These are phyloP conservation scores for Drosophila kanapiae DNA, from an alignment of 1,140 invertebrate species.

Conservation along the genomic window DNA sequence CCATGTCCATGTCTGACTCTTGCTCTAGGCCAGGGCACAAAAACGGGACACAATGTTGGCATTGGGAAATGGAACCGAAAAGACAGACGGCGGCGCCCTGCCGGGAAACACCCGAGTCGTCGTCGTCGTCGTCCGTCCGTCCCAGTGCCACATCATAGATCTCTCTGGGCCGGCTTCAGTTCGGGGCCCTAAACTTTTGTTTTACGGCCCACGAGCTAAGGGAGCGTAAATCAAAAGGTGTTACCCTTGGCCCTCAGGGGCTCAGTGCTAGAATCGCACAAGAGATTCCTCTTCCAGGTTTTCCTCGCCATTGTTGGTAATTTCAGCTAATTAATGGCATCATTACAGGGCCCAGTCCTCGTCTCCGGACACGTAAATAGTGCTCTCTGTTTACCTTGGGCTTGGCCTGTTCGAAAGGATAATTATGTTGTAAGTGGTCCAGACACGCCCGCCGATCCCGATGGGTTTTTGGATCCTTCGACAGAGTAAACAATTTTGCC, in stretches of 20 bases:
- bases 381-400: constrained; percentile 32
- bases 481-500: constrained; percentile 27
- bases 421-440: constrained; percentile 75
- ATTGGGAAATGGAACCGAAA: constrained; percentile 2
- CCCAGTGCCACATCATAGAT: constrained; percentile 39
- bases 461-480: constrained; percentile 6
- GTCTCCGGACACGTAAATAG: constrained; percentile 49
- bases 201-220: constrained; percentile 63
- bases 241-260: constrained; percentile 57
- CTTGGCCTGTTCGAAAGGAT: constrained; percentile 29
- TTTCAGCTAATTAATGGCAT: constrained; percentile 79
- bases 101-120: constrained; percentile 58
- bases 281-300: constrained; percentile 19
- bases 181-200: constrained; percentile 64
- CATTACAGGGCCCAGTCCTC: constrained; percentile 52
- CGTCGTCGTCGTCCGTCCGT: constrained; percentile 5
- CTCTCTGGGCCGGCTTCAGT: constrained; percentile 28
- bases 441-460: constrained; percentile 47
- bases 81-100: constrained; percentile 73
- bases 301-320: constrained; percentile 51
- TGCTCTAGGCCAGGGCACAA: constrained; percentile 34
- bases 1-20: constrained; percentile 24
- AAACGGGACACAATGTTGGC: constrained; percentile 2
- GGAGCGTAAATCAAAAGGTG: constrained; percentile 78
- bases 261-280: constrained; percentile 51